Evolutionary conservation across 2,113 vertebrate species (phyloP).

Genomic region (Ciconia maguari): DNA sequence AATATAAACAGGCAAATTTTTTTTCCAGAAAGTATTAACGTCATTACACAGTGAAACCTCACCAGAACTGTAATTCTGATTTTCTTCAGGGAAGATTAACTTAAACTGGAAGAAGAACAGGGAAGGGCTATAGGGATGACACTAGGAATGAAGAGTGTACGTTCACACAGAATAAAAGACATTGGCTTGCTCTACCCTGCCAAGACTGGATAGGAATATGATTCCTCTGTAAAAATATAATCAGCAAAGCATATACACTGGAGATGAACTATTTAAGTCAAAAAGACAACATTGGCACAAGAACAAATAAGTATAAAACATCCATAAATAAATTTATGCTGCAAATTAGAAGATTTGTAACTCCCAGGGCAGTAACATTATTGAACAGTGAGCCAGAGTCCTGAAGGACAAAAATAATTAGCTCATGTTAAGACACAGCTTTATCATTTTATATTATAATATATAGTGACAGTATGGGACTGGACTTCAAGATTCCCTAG

Average conservation of each 20-base stretch:
- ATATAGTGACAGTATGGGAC: slow-evolving; percentile 43
- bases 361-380: slow-evolving; percentile 46
- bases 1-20: background rate
- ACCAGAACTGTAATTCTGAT: background rate
- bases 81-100: background rate
- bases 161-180: background rate
- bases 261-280: slow-evolving; percentile 45
- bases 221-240: background rate
- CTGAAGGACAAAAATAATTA: slow-evolving; percentile 68
- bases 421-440: slow-evolving; percentile 53
- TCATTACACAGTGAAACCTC: background rate
- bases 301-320: slow-evolving; percentile 42
- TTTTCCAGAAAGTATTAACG: background rate
- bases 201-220: background rate
- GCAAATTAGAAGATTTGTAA: slow-evolving; percentile 59
- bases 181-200: background rate
- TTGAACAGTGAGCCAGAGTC: slow-evolving; percentile 49
- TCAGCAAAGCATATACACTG: slow-evolving; percentile 3
- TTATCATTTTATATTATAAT: slow-evolving; percentile 51
- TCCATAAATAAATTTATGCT: slow-evolving; percentile 57
- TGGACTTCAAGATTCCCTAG: background rate
- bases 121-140: background rate
- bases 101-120: background rate
- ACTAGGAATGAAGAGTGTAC: background rate
- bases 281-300: slow-evolving; percentile 41